Conservation (phyloP, 2,113 vertebrate species). For the Mesitornis unicolor region DNA sequence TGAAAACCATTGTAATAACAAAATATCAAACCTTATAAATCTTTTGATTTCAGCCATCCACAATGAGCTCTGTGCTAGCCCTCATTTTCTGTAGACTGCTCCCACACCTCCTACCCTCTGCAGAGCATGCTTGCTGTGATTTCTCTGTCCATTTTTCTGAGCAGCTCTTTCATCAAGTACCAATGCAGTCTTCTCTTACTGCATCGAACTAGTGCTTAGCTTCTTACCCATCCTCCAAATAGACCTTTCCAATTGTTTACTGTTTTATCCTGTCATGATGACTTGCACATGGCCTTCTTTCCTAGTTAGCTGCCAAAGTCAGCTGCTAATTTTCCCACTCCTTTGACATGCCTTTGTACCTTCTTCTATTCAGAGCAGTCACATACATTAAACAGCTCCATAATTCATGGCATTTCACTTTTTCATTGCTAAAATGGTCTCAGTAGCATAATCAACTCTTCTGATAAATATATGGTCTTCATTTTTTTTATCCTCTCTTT, state of each 20-base stretch:
- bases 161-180: not conserved
- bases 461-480: not conserved
- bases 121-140: not conserved
- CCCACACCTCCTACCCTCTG: not conserved
- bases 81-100: not conserved
- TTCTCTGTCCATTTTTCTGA: not conserved
- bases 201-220: not conserved
- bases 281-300: not conserved
- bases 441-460: not conserved
- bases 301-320: not conserved
- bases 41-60: not conserved
- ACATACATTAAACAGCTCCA: not conserved
- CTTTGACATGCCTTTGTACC: slow-evolving; percentile 10
- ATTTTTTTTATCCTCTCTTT: not conserved
- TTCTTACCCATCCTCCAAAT: not conserved
- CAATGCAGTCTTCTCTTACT: not conserved
- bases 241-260: not conserved
- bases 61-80: not conserved
- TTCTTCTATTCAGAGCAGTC: not conserved
- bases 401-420: slow-evolving; percentile 7
- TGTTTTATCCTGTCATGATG: not conserved
- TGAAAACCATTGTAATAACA: not conserved
- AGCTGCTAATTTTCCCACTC: not conserved
- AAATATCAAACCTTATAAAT: not conserved
- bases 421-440: not conserved